These are phyloP conservation scores for Nerophis lumbriciformis DNA, from an alignment of 2,113 vertebrate species.

Conservation along the genomic window DNA sequence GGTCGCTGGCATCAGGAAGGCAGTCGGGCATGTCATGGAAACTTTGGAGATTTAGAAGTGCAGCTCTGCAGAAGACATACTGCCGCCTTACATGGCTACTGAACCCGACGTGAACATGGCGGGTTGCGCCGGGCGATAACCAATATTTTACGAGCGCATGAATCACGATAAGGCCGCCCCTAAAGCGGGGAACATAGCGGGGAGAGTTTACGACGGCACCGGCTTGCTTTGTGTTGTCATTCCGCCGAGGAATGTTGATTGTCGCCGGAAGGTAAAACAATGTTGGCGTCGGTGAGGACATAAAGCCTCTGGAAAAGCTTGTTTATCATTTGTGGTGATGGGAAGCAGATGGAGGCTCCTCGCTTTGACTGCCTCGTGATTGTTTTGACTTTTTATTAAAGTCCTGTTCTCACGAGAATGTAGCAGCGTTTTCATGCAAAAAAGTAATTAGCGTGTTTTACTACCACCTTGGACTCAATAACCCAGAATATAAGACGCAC, in stretches of 20 bases:
- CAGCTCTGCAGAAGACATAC: conserved; percentile 48
- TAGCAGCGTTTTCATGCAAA: neutral
- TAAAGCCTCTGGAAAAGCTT: conserved; percentile 19
- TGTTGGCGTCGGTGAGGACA: conserved; percentile 8
- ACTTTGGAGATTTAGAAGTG: conserved; percentile 58
- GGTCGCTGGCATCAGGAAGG: conserved; percentile 52
- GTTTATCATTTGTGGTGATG: conserved; percentile 51
- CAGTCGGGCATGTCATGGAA: conserved; percentile 64
- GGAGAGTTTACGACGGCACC: conserved; percentile 13
- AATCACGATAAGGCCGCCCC: conserved; percentile 12
- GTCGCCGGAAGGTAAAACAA: conserved; percentile 27
- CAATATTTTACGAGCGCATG: conserved; percentile 35
- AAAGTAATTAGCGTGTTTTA: neutral
- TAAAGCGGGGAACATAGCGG: conserved; percentile 18
- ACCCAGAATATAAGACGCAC: too few species aligned
- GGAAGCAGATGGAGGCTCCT: conserved; percentile 47
- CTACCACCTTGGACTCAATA: too few species aligned
- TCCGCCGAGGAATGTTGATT: conserved; percentile 27
- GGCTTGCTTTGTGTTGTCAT: conserved; percentile 39
- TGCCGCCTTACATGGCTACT: conserved; percentile 39
- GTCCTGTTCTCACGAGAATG: neutral
- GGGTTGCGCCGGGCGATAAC: conserved; percentile 30
- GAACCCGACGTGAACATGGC: conserved; percentile 21
- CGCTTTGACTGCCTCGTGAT: conserved; percentile 35
- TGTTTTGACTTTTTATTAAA: neutral